Evolutionary conservation across 1,140 invertebrate genomes (phyloP).

Genomic region (Archivesica marissinica): DNA sequence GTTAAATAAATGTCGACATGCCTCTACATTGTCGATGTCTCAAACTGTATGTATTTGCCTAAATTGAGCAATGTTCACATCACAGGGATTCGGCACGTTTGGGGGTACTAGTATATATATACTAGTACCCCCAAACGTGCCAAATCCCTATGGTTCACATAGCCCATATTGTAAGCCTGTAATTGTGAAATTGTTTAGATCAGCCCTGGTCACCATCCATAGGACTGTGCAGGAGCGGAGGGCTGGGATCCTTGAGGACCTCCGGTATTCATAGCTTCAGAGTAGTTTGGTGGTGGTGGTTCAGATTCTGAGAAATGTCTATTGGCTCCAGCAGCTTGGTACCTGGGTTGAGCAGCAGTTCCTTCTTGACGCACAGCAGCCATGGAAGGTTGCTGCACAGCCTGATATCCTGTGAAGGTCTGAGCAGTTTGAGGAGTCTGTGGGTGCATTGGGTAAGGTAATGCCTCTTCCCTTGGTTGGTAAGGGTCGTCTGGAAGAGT

Average conservation of each 20-base stretch:
- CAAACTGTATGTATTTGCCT: too few relatives aligned
- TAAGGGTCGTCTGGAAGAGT: conserved; percentile 47
- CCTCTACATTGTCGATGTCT: too few relatives aligned
- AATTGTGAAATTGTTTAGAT: background rate
- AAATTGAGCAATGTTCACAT: too few relatives aligned
- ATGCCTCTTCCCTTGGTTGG: background rate
- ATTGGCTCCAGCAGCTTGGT: conserved; percentile 32
- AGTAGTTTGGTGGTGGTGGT: conserved; percentile 45
- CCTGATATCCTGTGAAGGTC: conserved; percentile 14
- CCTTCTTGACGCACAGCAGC: conserved; percentile 9
- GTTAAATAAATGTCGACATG: too few relatives aligned
- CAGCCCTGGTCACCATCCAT: conserved; percentile 10
- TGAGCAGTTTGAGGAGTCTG: conserved; percentile 31
- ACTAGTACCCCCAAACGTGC: too few relatives aligned
- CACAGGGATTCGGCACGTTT: too few relatives aligned
- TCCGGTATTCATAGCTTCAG: conserved; percentile 10
- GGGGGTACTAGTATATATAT: too few relatives aligned
- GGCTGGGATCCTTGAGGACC: background rate
- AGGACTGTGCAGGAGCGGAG: background rate
- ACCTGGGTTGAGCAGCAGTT: background rate
- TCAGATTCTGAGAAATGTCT: conserved; percentile 39
- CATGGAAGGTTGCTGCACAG: background rate
- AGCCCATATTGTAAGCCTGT: too few relatives aligned
- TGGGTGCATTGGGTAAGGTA: conserved; percentile 43
- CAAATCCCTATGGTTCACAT: too few relatives aligned